These are phyloP conservation scores for Opisthocomus hoazin DNA, from an alignment of 2,113 vertebrate species.

Conservation along the genomic window DNA sequence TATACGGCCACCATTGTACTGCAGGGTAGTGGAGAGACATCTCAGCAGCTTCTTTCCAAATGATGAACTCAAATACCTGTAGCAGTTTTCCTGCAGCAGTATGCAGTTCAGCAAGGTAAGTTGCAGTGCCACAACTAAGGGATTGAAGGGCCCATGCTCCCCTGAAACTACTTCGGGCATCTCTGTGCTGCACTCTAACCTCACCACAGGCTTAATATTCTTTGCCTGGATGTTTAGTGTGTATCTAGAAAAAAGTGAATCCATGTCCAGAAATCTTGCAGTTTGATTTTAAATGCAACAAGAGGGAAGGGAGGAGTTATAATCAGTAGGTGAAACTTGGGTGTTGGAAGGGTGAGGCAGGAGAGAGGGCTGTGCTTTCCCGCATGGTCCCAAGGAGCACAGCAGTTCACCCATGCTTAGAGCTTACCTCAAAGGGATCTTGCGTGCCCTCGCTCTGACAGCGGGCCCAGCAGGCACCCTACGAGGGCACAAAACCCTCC, in stretches of 20 bases:
- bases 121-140: not conserved
- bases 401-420: not conserved
- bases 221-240: not conserved
- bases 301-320: not conserved
- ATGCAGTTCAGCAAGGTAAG: not conserved
- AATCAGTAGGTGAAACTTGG: not conserved
- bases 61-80: not conserved
- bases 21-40: not conserved
- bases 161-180: not conserved
- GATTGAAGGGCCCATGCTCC: not conserved
- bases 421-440: not conserved
- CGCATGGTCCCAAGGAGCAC: not conserved
- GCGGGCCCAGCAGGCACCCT: fast-evolving
- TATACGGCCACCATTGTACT: not conserved
- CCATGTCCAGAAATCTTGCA: not conserved
- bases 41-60: not conserved
- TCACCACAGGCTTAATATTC: fast-evolving
- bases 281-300: not conserved
- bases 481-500: not conserved
- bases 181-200: not conserved
- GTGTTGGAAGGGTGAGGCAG: not conserved
- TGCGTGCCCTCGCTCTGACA: not conserved
- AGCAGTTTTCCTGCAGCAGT: not conserved
- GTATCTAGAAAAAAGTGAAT: not conserved
- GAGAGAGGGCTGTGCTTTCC: not conserved